Base-by-base conservation (phyloP, 92 coral and sea anemone species). In the Umimayanthus kanabou region DNA sequence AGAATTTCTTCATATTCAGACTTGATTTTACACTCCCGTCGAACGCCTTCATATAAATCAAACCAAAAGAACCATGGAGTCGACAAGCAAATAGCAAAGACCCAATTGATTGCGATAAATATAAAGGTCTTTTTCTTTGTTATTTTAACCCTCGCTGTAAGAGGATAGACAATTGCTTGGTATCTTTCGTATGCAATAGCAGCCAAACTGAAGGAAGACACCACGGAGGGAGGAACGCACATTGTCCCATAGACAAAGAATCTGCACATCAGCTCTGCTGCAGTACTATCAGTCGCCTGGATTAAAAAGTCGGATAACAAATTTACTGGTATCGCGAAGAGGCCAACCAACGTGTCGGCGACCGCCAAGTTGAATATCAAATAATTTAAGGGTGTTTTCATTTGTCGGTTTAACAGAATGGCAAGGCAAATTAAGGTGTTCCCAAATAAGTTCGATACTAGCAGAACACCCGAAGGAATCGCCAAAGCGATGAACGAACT, bases 371-470 rank as follows among this genome's bases (percentile, higher is more conserved):
- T 77, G 16, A 77, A 77, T 11, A 77, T 29, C 11, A 77, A 55
- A 45, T 20, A 77, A 61, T 77, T 77, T 40, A 77, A 77, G 33
- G 80, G 80, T 7, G 80, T 77, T 61, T 39, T n/a, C 79, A 77
- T 77, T 23, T 42, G n/a, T 77, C 15, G 50, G 80, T 77, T 77
- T 55, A 77, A 30, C 26, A 77, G 9, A 77, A 77, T 11, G 0
- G 23, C 80, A 77, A 77, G 80, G 25, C 58, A 77, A 18, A 77
- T 61, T 77, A 77, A 43, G 5, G 64, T 45, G 65, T 78, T 78
- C 22, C 81, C 81, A 49, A 78, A 47, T 9, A 78, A 20, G 18
- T 61, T n/a, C 37, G 22, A 78, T 14, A 45, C 9, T 13, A 33
- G 25, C 81, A 78, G 66, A n/a, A 78, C 15, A 22, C 25, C 26